A percentile compares a stretch with the other conserved stretches of the same genome.
These are phyloP conservation scores for Aporrectodea caliginosa DNA, from an alignment of 1,140 invertebrate genomes.

Conservation along the genomic window DNA sequence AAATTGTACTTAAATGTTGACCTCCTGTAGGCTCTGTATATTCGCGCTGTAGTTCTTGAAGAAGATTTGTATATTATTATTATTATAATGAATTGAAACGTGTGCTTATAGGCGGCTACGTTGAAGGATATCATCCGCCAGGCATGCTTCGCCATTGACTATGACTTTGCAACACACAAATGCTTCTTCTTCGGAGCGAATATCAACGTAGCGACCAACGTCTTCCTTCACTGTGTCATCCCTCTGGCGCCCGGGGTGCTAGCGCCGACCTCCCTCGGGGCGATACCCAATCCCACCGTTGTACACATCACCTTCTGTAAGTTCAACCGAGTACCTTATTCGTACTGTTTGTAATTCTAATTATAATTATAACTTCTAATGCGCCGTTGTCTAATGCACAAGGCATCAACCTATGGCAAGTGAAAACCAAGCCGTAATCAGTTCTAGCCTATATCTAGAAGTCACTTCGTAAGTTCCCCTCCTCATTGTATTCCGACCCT, in stretches of 20 bases:
- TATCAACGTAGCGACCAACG: neutral
- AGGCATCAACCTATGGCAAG: no score
- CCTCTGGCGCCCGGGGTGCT: neutral
- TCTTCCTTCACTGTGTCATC: conserved; percentile 2
- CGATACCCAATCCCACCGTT: neutral
- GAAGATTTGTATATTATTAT: no score
- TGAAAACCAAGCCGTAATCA: no score
- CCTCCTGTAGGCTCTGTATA: neutral
- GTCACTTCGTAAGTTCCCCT: no score
- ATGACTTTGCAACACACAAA: conserved; percentile 14
- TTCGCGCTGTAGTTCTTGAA: neutral
- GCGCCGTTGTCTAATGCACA: no score
- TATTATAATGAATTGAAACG: no score
- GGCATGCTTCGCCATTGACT: conserved; percentile 14
- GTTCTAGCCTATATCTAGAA: no score
- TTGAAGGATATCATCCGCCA: neutral
- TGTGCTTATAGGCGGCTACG: neutral
- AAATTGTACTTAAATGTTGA: neutral
- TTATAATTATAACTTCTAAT: no score
- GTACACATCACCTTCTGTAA: conserved; percentile 4
- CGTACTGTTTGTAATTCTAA: no score
- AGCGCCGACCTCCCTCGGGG: neutral
- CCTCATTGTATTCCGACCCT: no score
- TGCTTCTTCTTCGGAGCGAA: neutral
- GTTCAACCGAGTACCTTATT: no score